Evolutionary conservation across 2,888 invertebrate species (phyloP), one percentile per base, ranked within the genome.

Genomic region (Cephus pygmeus): DNA sequence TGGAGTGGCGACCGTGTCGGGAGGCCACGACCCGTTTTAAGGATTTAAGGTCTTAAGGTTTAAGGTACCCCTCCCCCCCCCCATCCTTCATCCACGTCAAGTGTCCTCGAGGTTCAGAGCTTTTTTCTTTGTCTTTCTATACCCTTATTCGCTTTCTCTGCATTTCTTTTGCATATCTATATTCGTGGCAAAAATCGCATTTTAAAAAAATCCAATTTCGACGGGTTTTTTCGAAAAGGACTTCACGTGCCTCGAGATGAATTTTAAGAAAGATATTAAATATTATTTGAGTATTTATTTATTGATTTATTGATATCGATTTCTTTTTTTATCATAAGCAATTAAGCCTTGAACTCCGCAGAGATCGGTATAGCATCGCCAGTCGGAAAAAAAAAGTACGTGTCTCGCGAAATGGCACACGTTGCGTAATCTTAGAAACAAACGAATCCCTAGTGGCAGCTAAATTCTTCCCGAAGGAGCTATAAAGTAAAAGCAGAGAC

Each of bases 401-500:
- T 2, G 23, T 23, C 56, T 2, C 56, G 15, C 1, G 23, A 56
- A 23, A 56, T 23, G 56, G 56, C 56, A 56, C 56, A 56, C 56
- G 23, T 15, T 56, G 56, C 23, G 23, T 56, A 56, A 56, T 56
- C 73, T 56, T n/a, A 71, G 75, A 74, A 23, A 71, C 34, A 69
- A 71, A 40, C 33, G 73, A 69, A 71, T 75, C 56, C 40, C 71
- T 34, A 40, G 71, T 56, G 36, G 68, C n/a, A 76, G 36, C 34
- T 71, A 40, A 76, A 73, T 71, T 36, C 33, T 15, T 76, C 34
- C 71, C 33, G 75, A 33, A 35, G 35, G 34, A 35, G 78, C 12
- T 40, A 75, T 73, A 78, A n/a, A 73, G 69, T 23, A 56, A 69
- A 31, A 31, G 73, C 31, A 68, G 34, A 56, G 15, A 76, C 56